Conservation (phyloP, 2,797 vertebrate genomes). For the Dromococcyx pavoninus region DNA sequence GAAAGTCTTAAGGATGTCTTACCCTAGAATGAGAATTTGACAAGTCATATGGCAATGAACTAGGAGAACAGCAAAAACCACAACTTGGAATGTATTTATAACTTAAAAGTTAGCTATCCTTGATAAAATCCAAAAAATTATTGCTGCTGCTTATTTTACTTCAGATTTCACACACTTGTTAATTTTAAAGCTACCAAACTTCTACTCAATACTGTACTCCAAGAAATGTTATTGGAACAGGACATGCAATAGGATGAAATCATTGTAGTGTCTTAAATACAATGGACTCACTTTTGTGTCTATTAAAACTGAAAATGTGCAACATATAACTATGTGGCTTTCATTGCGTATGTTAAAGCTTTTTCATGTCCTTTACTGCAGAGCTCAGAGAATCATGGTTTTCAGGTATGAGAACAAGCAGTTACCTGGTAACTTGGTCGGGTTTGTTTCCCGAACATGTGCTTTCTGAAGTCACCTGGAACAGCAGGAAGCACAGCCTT, state of each 20-base stretch:
- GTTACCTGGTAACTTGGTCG: neutral
- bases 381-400: neutral
- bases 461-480: neutral
- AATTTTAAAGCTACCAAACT: conserved; percentile 66
- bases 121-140: conserved; percentile 73
- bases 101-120: conserved; percentile 77
- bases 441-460: neutral
- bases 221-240: conserved; percentile 63
- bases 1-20: conserved; percentile 64
- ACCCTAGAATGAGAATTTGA: conserved; percentile 9
- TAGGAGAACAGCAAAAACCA: conserved; percentile 81
- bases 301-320: conserved; percentile 72
- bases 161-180: conserved; percentile 65
- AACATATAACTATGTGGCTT: neutral
- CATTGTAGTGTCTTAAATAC: conserved; percentile 69
- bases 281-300: conserved; percentile 63
- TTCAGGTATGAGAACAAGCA: neutral
- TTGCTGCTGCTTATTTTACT: conserved; percentile 86
- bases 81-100: conserved; percentile 94
- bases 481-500: neutral
- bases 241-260: conserved; percentile 67
- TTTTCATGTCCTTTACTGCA: fast-evolving
- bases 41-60: conserved; percentile 60
- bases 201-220: conserved; percentile 59
- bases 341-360: neutral